phyloP scores from a whole-genome alignment of 2,888 invertebrate species.

The Xanthia togata region DNA sequence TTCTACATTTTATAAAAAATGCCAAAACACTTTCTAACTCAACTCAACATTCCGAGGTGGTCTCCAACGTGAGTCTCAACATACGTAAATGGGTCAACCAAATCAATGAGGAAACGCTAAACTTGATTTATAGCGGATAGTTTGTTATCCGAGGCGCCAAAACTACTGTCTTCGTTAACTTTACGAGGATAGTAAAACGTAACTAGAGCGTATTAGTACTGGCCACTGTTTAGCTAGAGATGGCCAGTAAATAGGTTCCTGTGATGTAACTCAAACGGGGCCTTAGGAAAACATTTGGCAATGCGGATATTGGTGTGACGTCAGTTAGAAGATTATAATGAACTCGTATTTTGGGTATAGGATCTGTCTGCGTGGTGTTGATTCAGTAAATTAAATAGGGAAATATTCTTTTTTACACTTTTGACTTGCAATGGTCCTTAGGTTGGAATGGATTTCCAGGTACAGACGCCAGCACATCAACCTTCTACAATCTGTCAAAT shows the following conservation, averaged over 20 bases:
- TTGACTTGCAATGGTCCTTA: background rate
- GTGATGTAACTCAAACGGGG: slow-evolving; percentile 46
- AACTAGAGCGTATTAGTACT: slow-evolving; percentile 63
- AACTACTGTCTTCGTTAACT: slow-evolving; percentile 74
- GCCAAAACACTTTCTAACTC: slow-evolving; percentile 38
- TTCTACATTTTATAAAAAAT: slow-evolving; percentile 1
- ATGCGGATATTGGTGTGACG: slow-evolving; percentile 24
- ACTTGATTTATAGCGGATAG: slow-evolving; percentile 78
- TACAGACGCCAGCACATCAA: no score
- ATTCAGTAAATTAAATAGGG: background rate
- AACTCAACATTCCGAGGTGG: slow-evolving; percentile 47
- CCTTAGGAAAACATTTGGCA: slow-evolving; percentile 40
- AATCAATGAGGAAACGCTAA: slow-evolving; percentile 81
- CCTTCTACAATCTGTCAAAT: no score
- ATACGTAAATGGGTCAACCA: slow-evolving; percentile 70
- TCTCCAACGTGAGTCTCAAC: slow-evolving; percentile 22
- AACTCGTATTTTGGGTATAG: background rate
- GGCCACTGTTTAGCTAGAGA: slow-evolving; percentile 56
- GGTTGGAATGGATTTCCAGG: background rate
- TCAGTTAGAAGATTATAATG: background rate
- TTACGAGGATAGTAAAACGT: slow-evolving; percentile 75
- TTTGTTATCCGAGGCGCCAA: slow-evolving; percentile 73
- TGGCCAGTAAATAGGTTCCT: slow-evolving; percentile 41
- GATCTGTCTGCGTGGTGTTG: background rate
- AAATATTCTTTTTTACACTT: background rate